Evolutionary conservation across 2,888 invertebrate species (phyloP).

Genomic region (Tyria jacobaeae): DNA sequence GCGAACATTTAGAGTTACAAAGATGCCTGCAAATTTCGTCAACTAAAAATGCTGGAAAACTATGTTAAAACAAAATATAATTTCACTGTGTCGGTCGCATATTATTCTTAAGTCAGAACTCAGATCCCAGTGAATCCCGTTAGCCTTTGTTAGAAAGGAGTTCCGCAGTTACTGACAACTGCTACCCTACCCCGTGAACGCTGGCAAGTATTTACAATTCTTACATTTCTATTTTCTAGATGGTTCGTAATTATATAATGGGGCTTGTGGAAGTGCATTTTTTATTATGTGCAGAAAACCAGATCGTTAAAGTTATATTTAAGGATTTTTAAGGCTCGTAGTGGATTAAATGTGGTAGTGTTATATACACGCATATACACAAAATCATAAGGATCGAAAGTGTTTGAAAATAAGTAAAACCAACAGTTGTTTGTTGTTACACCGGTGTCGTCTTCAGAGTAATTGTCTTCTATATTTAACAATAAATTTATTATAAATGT

Average conservation of each 20-base stretch:
- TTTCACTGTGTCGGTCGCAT: constrained; percentile 27
- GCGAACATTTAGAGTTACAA: too few species aligned
- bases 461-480: too few species aligned
- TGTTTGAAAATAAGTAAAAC: too few species aligned
- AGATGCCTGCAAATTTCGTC: too few species aligned
- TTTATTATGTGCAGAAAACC: neutral
- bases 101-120: constrained; percentile 30
- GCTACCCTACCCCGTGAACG: constrained; percentile 11
- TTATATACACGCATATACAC: too few species aligned
- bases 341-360: too few species aligned
- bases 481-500: too few species aligned
- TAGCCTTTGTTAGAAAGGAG: constrained; percentile 35
- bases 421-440: too few species aligned
- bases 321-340: too few species aligned
- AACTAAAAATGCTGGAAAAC: too few species aligned
- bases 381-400: too few species aligned
- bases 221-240: constrained; percentile 30
- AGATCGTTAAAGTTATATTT: neutral
- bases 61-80: constrained; percentile 36
- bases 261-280: constrained; percentile 19
- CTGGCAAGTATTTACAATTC: constrained; percentile 28
- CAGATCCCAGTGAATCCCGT: constrained; percentile 24
- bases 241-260: constrained; percentile 23
- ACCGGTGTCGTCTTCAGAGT: too few species aligned
- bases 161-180: constrained; percentile 25